Evolutionary conservation across 2,888 invertebrate species (phyloP), one percentile per base, ranked within the genome.

Genomic region (Brachypalpus laphriformis): DNA sequence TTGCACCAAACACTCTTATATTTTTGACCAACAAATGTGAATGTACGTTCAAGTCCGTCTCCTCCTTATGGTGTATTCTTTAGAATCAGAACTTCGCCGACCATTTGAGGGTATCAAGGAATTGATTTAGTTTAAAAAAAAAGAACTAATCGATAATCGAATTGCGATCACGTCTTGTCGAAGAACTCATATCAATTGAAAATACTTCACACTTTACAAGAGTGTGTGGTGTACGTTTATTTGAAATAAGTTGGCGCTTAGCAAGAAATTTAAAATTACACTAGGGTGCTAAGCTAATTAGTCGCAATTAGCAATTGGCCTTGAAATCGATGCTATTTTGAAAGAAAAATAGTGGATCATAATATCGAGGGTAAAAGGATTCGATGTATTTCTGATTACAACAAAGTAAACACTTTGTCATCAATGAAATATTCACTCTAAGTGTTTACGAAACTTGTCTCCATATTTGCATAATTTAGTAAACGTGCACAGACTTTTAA

Each of bases 131-230:
- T 14, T 16, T 34, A 57, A 16, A 65, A 11, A 16, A 57, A 47
- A 51, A 28, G 18, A 14, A 54, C 45, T 51, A 72, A 18, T 59
- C n/a, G 25, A 51, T 8, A 61, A 40, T 61, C 42, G 49, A 45
- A 34, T 75, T 28, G 34, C 56, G n/a, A 61, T 59, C 80, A 81
- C 80, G 80, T 80, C 49, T 20, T 57, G 8, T 31, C 47, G 20
- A 31, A 54, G 28, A 40, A 42, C 9, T 20, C 20, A 45, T 11
- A 49, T 72, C 51, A 59, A 37, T 51, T 31, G 25, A 66, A 47
- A 66, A 66, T 40, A 25, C 37, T 66, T 51, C 51, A 40, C 56
- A 51, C 65, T n/a, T n/a, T n/a, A 56, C 45, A 49, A 18, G 3
- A 8, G 11, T n/a, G n/a, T n/a, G n/a, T n/a, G n/a, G n/a, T n/a